phyloP scores from a whole-genome alignment of 92 coral and sea anemone genomes.

The Scolanthus callimorphus region DNA sequence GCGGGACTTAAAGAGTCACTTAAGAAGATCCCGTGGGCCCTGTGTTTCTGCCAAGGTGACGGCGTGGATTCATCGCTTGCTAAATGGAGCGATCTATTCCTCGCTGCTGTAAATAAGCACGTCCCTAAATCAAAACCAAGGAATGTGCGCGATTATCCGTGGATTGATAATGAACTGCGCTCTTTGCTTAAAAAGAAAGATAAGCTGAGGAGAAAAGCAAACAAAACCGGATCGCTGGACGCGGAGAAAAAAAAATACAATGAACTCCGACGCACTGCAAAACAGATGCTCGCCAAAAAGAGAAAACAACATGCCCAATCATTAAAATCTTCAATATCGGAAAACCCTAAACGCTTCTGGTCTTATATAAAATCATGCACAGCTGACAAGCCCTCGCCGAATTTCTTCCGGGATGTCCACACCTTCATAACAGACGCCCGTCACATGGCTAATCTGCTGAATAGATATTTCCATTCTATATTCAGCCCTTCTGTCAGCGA shows the following conservation, averaged over 20 bases:
- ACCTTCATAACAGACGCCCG: slow-evolving; percentile 13
- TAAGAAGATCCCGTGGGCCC: slow-evolving; percentile 52
- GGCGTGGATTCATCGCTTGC: slow-evolving; percentile 44
- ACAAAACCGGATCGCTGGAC: neutral
- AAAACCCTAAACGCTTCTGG: slow-evolving; percentile 37
- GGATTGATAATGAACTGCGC: slow-evolving; percentile 57
- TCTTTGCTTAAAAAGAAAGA: slow-evolving; percentile 13
- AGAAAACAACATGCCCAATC: slow-evolving; percentile 23
- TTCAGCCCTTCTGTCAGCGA: slow-evolving; percentile 21
- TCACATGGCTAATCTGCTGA: slow-evolving; percentile 20
- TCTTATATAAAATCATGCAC: slow-evolving; percentile 27
- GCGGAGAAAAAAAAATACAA: neutral
- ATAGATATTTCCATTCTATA: slow-evolving; percentile 43
- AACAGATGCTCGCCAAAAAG: slow-evolving; percentile 34
- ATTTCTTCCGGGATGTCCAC: slow-evolving; percentile 41
- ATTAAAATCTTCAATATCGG: slow-evolving; percentile 26
- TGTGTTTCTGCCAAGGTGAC: slow-evolving; percentile 37
- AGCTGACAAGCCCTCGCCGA: slow-evolving; percentile 5
- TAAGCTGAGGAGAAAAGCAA: neutral
- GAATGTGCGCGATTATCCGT: slow-evolving; percentile 33
- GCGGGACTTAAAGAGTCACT: slow-evolving; percentile 43
- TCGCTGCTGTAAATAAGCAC: slow-evolving; percentile 51
- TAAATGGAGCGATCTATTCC: slow-evolving; percentile 53
- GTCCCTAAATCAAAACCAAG: slow-evolving; percentile 33
- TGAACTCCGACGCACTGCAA: slow-evolving; percentile 1